Evolutionary conservation across 2,797 vertebrate genomes (phyloP).

Genomic region (Leucoraja ocellata): DNA sequence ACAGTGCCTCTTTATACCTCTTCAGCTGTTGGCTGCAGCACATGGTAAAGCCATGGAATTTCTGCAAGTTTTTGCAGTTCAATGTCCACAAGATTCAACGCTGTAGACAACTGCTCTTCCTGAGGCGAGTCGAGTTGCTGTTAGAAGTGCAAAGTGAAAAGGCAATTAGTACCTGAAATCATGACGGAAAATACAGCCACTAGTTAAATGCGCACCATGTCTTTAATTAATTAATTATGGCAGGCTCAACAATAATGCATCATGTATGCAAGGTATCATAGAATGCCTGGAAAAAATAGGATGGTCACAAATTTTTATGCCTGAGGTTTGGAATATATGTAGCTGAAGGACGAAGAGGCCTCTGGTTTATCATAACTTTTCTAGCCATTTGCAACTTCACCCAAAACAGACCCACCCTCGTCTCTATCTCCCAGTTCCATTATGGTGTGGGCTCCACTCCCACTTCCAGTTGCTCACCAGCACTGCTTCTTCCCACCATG

Average conservation of each 20-base stretch:
- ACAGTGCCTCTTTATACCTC: slow-evolving; percentile 66
- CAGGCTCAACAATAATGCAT: background rate
- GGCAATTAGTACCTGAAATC: background rate
- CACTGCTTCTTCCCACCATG: background rate
- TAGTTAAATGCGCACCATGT: background rate
- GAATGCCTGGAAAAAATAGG: background rate
- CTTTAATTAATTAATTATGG: too few species aligned
- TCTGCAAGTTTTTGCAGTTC: slow-evolving; percentile 83
- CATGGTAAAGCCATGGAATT: slow-evolving; percentile 89
- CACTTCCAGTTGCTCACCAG: background rate
- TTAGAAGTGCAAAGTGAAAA: slow-evolving; percentile 43
- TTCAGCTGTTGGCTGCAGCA: slow-evolving; percentile 87
- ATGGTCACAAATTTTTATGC: background rate
- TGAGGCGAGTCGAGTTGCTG: slow-evolving; percentile 89
- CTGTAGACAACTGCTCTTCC: slow-evolving; percentile 79
- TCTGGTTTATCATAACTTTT: background rate
- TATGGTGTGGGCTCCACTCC: background rate
- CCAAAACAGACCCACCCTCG: background rate
- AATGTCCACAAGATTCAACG: slow-evolving; percentile 77
- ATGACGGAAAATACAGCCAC: background rate
- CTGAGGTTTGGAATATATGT: background rate
- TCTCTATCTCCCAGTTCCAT: background rate
- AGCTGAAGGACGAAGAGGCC: background rate
- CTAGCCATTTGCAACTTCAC: too few species aligned
- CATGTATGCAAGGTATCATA: background rate